Percentiles rank a stretch among this genome's conserved stretches.
These are phyloP conservation scores for Cyanistes caeruleus DNA, from an alignment of 2,113 vertebrate species.

Conservation along the genomic window DNA sequence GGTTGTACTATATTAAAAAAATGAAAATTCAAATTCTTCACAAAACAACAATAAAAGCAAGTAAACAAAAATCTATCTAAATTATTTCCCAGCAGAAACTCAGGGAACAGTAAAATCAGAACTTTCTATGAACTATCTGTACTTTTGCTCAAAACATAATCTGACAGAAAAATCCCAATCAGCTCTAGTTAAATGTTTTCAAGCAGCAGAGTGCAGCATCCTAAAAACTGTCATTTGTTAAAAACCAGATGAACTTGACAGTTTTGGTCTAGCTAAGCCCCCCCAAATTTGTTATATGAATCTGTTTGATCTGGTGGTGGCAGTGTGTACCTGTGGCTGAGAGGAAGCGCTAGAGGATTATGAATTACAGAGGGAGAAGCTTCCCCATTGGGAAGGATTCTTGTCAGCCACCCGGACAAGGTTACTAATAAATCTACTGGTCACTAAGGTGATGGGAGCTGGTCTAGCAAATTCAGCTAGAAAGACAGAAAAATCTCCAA, in stretches of 20 bases:
- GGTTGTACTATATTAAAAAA: neutral
- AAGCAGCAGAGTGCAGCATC: neutral
- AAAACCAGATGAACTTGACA: neutral
- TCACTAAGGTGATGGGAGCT: neutral
- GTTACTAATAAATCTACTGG: neutral
- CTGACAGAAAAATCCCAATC: neutral
- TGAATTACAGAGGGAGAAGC: neutral
- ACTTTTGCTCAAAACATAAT: neutral
- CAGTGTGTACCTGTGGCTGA: slow-evolving; percentile 56
- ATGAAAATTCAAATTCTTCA: neutral
- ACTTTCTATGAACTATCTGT: neutral
- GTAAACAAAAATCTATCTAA: neutral
- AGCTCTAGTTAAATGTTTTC: neutral
- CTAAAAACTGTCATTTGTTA: neutral
- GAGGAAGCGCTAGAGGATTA: accelerated
- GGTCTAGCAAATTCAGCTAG: neutral
- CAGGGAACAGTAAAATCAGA: neutral
- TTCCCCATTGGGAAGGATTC: neutral
- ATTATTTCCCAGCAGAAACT: neutral
- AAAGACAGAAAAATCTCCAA: neutral
- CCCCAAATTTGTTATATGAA: neutral
- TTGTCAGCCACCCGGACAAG: neutral
- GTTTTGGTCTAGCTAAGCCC: neutral
- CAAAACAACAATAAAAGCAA: neutral
- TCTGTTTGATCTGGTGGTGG: slow-evolving; percentile 61